Evolutionary conservation across 2,797 vertebrate species (phyloP).

Genomic region (Streptopelia turtur): DNA sequence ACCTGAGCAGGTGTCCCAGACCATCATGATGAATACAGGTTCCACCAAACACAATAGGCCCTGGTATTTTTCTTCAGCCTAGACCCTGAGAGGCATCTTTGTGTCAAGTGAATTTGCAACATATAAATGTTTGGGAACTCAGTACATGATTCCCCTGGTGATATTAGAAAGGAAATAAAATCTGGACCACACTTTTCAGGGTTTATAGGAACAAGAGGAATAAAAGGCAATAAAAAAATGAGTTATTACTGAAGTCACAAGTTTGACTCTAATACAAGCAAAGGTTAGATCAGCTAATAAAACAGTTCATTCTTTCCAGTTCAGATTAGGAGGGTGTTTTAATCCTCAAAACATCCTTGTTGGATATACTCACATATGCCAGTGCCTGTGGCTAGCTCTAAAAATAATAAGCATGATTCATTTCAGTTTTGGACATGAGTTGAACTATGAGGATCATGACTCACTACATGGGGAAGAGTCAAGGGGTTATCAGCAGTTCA

Average conservation of each 20-base stretch:
- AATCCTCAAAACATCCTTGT: not conserved
- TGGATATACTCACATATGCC: not conserved
- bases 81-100: not conserved
- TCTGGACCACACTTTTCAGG: not conserved
- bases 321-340: not conserved
- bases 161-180: constrained; percentile 5
- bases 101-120: not conserved
- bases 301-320: constrained; percentile 18
- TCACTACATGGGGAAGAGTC: not conserved
- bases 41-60: not conserved
- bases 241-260: constrained; percentile 16
- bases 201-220: constrained; percentile 20
- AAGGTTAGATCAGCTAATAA: constrained; percentile 27
- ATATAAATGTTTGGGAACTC: not conserved
- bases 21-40: not conserved
- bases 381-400: not conserved
- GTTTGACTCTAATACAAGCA: not conserved
- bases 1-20: not conserved
- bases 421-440: not conserved
- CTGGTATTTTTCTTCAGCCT: not conserved
- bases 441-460: not conserved
- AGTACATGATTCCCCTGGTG: not conserved
- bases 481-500: not conserved
- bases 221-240: constrained; percentile 33
- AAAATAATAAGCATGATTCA: constrained; percentile 10